These are phyloP conservation scores for Laterallus jamaicensis DNA, from an alignment of 2,113 vertebrate genomes.

Conservation along the genomic window DNA sequence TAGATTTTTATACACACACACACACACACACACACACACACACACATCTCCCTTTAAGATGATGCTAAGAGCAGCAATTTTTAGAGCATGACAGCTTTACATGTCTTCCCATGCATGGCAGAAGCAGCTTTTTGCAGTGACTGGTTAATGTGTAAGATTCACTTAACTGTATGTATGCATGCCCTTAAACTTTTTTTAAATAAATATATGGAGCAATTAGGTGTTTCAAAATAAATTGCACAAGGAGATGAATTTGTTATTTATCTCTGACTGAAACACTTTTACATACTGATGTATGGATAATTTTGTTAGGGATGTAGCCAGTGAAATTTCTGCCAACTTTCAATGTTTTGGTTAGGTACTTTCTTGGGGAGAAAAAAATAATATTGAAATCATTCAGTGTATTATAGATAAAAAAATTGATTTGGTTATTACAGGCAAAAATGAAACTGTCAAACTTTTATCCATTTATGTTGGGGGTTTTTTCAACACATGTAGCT, in stretches of 20 bases:
- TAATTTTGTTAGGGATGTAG: neutral
- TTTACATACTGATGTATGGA: neutral
- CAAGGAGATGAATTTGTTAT: neutral
- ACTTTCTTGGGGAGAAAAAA: neutral
- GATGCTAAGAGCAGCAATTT: slow-evolving; percentile 18
- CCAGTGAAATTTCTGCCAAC: neutral
- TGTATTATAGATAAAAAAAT: neutral
- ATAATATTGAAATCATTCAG: neutral
- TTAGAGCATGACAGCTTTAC: slow-evolving; percentile 44
- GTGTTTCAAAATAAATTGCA: neutral
- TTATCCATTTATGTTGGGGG: neutral
- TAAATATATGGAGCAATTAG: too few relatives aligned
- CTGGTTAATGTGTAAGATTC: too few relatives aligned
- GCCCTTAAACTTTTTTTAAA: too few relatives aligned
- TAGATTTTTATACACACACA: neutral
- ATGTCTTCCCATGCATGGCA: slow-evolving; percentile 35
- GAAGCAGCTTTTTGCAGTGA: neutral
- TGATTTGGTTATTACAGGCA: neutral
- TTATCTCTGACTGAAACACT: neutral
- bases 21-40: neutral
- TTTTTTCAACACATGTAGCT: neutral
- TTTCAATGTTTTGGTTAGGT: neutral
- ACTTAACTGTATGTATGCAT: too few relatives aligned
- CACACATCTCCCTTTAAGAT: neutral
- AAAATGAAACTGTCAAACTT: neutral